These are phyloP conservation scores for Alca torda DNA, from an alignment of 2,797 vertebrate genomes.

Conservation along the genomic window DNA sequence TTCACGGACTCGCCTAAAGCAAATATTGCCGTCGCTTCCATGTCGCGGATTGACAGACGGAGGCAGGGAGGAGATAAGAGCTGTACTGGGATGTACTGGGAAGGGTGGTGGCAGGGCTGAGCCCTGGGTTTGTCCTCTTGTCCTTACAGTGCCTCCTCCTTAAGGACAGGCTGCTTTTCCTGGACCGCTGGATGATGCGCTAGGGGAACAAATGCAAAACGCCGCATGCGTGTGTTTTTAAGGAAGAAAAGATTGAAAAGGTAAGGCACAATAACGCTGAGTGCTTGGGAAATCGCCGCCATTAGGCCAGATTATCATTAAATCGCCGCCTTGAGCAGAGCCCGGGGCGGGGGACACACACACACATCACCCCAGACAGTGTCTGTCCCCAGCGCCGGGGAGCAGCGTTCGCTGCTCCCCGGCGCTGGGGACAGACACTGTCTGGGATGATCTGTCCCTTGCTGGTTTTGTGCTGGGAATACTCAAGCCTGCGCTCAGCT, in stretches of 20 bases:
- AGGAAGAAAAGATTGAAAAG: neutral
- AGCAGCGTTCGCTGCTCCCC: too few species aligned
- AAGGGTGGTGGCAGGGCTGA: neutral
- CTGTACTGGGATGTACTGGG: neutral
- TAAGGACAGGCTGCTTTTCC: neutral
- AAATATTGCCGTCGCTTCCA: neutral
- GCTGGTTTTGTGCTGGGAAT: neutral
- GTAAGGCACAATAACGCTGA: neutral
- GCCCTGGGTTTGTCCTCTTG: neutral
- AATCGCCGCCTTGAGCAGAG: neutral
- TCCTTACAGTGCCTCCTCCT: neutral
- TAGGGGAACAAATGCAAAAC: neutral
- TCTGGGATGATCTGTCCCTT: neutral
- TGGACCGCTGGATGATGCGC: neutral
- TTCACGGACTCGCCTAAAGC: neutral
- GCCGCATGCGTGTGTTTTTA: neutral
- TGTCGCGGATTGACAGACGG: neutral
- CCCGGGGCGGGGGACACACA: neutral
- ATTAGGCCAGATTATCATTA: slow-evolving; percentile 1
- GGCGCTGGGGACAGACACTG: too few species aligned
- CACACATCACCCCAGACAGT: too few species aligned
- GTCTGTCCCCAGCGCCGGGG: neutral
- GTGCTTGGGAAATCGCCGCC: neutral
- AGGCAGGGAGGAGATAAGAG: neutral
- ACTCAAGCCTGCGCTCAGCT: neutral